Conservation (phyloP, 2,113 vertebrate genomes). For the Colius striatus region DNA sequence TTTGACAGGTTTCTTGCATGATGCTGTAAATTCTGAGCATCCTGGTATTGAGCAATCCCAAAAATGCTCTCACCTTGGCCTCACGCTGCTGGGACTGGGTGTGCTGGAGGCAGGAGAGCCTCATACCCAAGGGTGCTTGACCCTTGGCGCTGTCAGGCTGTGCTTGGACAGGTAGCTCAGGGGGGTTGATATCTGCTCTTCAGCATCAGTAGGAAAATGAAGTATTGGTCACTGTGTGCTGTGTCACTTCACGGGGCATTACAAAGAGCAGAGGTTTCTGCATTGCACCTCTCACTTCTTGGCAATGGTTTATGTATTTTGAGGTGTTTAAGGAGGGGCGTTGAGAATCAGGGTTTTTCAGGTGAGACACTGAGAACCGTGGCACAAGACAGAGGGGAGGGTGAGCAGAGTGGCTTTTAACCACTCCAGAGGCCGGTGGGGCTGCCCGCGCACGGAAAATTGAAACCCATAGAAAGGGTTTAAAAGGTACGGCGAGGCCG, state of each 20-base stretch:
- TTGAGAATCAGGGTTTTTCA: neutral
- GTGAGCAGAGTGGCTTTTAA: neutral
- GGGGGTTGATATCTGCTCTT: neutral
- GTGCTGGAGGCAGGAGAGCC: neutral
- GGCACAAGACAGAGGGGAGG: too few relatives aligned
- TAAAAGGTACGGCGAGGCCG: accelerated
- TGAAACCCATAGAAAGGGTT: accelerated
- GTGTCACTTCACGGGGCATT: accelerated
- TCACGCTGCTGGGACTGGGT: neutral
- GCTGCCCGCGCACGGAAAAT: accelerated
- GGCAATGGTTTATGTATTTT: neutral
- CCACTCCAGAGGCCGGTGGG: accelerated
- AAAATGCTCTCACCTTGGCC: neutral
- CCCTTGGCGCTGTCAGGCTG: neutral
- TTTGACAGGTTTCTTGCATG: neutral
- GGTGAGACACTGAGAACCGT: too few relatives aligned
- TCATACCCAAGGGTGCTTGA: neutral
- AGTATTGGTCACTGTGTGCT: neutral
- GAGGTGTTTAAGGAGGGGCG: neutral
- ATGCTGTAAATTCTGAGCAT: neutral
- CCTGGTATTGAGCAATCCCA: accelerated
- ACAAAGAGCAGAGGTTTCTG: neutral
- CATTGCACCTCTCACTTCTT: neutral
- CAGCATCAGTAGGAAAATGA: neutral
- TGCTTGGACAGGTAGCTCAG: neutral